Evolutionary conservation across 2,888 invertebrate genomes (phyloP), one percentile per base, ranked within the genome.

Genomic region (Hecatera dysodea): DNA sequence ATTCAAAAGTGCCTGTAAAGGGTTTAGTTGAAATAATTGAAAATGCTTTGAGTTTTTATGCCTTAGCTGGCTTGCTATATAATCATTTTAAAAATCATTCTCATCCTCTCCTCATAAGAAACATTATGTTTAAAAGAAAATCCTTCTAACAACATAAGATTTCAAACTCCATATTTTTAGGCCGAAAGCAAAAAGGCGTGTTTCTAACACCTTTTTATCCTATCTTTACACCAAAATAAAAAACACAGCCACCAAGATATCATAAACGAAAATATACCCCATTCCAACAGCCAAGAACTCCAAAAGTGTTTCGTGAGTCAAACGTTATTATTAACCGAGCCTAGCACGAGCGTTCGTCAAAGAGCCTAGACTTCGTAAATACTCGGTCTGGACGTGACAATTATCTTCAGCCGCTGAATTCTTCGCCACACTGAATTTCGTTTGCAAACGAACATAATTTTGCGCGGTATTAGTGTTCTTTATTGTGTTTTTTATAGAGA

Each of bases 301-400:
- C 1, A 52, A 19, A 24, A 46, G 27, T 44, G 36, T 62, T 33
- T 44, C 46, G 27, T 48, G 44, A 19, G 46, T 42, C 46, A 46
- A 57, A 46, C 52, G 56, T 52, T 63, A 44, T 42, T 63, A 44
- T 42, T 42, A 39, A 55, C n/a, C 33, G 46, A 22, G 39, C 24
- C 48, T 52, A 42, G 22, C n/a, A n/a, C n/a, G n/a, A n/a, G n/a
- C 33, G 17, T 53, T 29, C 52, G 42, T 79, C 55, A 60, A 59
- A 56, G 42, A 52, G 42, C 39, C 11, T 44, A 46, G 52, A 57
- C 61, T 82, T 46, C 36, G 55, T 67, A 67, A 63, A 67, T n/a
- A 36, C 36, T 55, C 46, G 72, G 77, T 72, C 81, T 77, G 78
- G 79, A 81, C 82, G 74, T 61, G 52, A 65, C 57, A 67, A 82